Conservation (phyloP, 1,140 invertebrate genomes). For the Cydia strobilella region DNA sequence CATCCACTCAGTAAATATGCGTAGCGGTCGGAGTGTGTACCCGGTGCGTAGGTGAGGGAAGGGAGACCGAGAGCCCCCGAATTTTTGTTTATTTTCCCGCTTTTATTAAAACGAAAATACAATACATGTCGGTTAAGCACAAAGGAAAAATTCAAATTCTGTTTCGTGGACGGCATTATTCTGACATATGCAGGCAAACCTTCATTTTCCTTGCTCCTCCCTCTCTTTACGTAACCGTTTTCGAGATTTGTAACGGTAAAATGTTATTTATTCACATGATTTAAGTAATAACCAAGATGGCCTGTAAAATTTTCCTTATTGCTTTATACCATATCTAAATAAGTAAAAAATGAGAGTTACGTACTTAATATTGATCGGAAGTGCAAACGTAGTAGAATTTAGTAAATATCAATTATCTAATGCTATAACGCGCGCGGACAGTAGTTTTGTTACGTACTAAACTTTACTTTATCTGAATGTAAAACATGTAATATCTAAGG, state of each 20-base stretch:
- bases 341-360: background rate
- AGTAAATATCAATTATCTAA: background rate
- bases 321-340: background rate
- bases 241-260: conserved; percentile 43
- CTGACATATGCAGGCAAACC: conserved; percentile 51
- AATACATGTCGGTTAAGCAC: conserved; percentile 56
- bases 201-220: conserved; percentile 48
- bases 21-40: conserved; percentile 26
- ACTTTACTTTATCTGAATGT: too few relatives aligned
- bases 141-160: conserved; percentile 65
- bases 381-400: background rate
- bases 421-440: too few relatives aligned
- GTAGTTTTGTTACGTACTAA: background rate
- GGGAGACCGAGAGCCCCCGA: conserved; percentile 31
- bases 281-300: conserved; percentile 34
- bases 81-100: conserved; percentile 66
- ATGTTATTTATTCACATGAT: conserved; percentile 43
- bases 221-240: conserved; percentile 47
- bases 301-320: background rate
- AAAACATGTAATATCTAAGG: too few relatives aligned
- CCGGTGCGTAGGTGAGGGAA: conserved; percentile 34
- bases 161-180: conserved; percentile 55
- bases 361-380: background rate
- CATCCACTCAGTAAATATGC: conserved; percentile 34
- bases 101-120: conserved; percentile 70